Base-by-base conservation (phyloP, 2,113 vertebrate species). In the Zingel zingel region DNA sequence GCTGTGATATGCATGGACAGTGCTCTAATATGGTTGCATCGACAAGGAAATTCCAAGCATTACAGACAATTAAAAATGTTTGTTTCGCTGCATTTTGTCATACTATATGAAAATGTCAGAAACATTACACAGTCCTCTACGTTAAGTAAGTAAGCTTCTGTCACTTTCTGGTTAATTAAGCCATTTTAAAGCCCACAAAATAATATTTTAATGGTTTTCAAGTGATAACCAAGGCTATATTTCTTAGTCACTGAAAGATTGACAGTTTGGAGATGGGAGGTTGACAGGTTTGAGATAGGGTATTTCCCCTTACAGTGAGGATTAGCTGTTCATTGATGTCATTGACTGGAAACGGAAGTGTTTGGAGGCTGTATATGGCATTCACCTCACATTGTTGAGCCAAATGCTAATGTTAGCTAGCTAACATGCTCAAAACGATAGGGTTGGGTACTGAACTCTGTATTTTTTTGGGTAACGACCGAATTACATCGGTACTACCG, bases 61-160 rank as follows among this genome's bases (percentile, higher is more conserved):
- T 7, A 43, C 36, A 72, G 64, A 54, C 75, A 78, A 90, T 90
- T 90, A 90, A 80, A 92, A 45, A 0, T 30, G 54, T 79, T 74
- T 83, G 83, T 77, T 73, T 78, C 16, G 25, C 56, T 88, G 77
- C 64, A 27, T 83, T 71, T 73, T 76, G 30, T 51, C 57, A 50
- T 30, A 25, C 33, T 33, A 6, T 33, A 33, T 72, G 30, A 51
- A 80, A 81, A 70, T 10, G 61, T 81, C 47, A 48, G 61, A 66
- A 84, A 71, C 36, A 30, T 47, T 19, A 23, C 13, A 13, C 2
- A 1, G 58, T 59, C 33, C 58, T 77, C 47, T 21, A 8, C 7
- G 47, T 13, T 36, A 27, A 58, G 33, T 36, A n/a, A n/a, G n/a
- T n/a, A n/a, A n/a, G 7, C 27, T 30, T 58, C 21, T 43, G 64